A percentile compares a stretch with the other conserved stretches of the same genome.
Conservation (phyloP, 1,140 invertebrate species). For the Trachelipus rathkii region DNA sequence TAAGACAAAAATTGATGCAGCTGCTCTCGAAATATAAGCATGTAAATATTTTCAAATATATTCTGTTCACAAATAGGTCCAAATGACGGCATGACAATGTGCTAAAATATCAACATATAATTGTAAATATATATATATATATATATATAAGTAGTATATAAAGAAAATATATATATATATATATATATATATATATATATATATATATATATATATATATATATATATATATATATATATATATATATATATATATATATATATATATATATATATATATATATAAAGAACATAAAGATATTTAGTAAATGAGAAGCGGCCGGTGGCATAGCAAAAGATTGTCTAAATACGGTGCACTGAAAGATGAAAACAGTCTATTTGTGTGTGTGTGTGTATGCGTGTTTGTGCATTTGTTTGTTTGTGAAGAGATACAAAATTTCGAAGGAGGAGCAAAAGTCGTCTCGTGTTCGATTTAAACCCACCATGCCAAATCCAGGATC, state of each 20-base stretch:
- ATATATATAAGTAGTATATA: too few species aligned
- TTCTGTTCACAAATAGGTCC: not conserved
- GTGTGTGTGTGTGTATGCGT: too few species aligned
- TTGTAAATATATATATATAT: conserved; percentile 13
- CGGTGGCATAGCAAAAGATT: too few species aligned
- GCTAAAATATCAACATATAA: not conserved
- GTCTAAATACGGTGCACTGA: too few species aligned
- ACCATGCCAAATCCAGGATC: conserved; percentile 42
- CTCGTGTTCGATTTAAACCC: conserved; percentile 13
- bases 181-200: not conserved
- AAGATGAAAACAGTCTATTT: too few species aligned
- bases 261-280: conserved; percentile 15
- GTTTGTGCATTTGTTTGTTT: too few species aligned
- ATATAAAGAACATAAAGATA: not conserved
- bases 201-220: not conserved
- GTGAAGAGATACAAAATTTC: too few species aligned
- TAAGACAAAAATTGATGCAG: too few species aligned
- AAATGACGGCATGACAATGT: not conserved
- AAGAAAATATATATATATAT: too few species aligned
- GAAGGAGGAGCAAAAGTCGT: too few species aligned
- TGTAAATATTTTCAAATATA: conserved; percentile 7
- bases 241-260: conserved; percentile 19
- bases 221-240: not conserved
- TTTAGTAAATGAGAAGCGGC: not conserved
- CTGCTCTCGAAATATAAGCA: too few species aligned